Evolutionary conservation across 2,113 vertebrate species (phyloP).

Genomic region (Myiozetetes cayanensis): DNA sequence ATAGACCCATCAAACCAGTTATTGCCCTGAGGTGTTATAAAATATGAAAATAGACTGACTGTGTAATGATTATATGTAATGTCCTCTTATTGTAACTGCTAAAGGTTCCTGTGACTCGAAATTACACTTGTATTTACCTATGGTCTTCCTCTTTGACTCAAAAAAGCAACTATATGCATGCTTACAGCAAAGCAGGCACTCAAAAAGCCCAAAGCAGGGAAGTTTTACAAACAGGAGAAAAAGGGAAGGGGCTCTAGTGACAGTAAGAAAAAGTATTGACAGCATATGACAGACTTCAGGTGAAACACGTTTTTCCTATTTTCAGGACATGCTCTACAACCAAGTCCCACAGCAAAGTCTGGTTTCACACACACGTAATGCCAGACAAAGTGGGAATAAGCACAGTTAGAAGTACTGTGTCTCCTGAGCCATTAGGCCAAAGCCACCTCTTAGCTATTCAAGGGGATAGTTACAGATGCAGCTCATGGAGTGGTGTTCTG

Average conservation of each 20-base stretch:
- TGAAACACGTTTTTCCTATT: not conserved
- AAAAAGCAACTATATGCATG: not conserved
- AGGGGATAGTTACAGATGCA: not conserved
- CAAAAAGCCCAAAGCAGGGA: not conserved
- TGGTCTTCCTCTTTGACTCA: not conserved
- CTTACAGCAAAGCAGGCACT: not conserved
- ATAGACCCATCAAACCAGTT: constrained; percentile 19
- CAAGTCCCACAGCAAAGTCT: not conserved
- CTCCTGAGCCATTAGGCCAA: not conserved
- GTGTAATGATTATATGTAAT: constrained; percentile 1
- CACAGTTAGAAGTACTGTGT: fast-evolving
- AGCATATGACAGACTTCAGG: not conserved
- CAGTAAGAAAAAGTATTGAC: not conserved
- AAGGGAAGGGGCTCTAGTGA: not conserved
- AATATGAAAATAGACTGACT: constrained; percentile 19
- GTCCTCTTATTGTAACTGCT: not conserved
- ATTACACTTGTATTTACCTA: not conserved
- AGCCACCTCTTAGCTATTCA: not conserved
- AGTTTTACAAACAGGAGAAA: not conserved
- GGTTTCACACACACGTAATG: not conserved
- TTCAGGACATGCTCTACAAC: not conserved
- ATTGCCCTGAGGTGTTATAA: constrained; percentile 2
- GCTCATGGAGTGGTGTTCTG: not conserved
- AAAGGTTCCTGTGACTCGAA: not conserved
- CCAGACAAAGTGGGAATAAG: not conserved